Base-by-base conservation (phyloP, 2,113 vertebrate genomes). In the Buteo buteo region DNA sequence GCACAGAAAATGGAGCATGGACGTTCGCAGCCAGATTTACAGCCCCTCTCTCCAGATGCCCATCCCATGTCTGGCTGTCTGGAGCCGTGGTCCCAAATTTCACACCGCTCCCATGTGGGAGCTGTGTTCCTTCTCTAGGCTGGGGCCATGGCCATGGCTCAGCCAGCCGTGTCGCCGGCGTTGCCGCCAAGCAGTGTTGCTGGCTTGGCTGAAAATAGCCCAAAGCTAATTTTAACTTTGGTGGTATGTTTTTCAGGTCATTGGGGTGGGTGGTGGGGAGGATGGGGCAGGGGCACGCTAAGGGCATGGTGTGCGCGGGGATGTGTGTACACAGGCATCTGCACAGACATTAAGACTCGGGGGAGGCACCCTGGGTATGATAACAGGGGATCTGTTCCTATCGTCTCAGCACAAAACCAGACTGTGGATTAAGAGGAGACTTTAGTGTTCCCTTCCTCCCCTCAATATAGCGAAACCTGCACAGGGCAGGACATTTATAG, bases 371-470 rank as follows among this genome's bases (percentile, higher is more conserved):
- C 52, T 31, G 78, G 62, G 31, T 24, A 6, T 10, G 49, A 8
- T 9, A 50, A 50, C 36, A 17, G 36, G 61, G 64, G 54, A 94
- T 89, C 71, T 34, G 80, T 82, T 94, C 89, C 94, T 31, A n/a
- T 19, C n/a, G 0, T 6, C 89, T 89, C 94, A 89, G 93, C 85
- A 86, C 40, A 85, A 93, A 94, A 79, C 26, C 80, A 87, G 91
- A 61, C 86, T 50, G 49, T 0, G 73, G 97, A 95, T 97, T 96
- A 97, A 74, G 82, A 88, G 66, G 26, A 95, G 96, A 95, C 91
- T 97, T 97, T 96, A 95, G 90, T 95, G 96, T 97, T 91, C 95
- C 82, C 73, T 93, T 91, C 47, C 31, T 69, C 21, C 49, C 49
- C 90, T 84, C 82, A 18, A 36, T 47, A 94, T 31, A 94, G 94